Evolutionary conservation across 2,888 invertebrate species (phyloP).

Genomic region (Temnothorax unifasciatus): DNA sequence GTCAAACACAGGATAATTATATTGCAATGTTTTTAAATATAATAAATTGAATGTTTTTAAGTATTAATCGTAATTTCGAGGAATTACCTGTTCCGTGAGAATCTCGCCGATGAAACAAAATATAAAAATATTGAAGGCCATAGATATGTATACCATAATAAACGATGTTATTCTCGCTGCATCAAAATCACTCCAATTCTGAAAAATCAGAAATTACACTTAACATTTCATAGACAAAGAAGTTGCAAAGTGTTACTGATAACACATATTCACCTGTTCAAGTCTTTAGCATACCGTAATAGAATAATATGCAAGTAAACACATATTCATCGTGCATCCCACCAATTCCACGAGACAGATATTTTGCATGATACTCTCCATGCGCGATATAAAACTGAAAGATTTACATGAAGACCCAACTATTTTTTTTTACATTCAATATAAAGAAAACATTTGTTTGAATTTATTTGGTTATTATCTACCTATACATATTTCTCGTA

Average conservation of each 20-base stretch:
- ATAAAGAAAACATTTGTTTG: neutral
- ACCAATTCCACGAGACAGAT: conserved; percentile 79
- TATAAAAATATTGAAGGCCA: conserved; percentile 81
- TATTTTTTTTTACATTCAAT: neutral
- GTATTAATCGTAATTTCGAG: neutral
- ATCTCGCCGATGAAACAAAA: conserved; percentile 79
- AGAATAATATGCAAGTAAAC: conserved; percentile 80
- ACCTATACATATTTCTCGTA: neutral
- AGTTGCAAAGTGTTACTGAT: neutral
- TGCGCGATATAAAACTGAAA: conserved; percentile 48
- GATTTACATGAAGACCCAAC: neutral
- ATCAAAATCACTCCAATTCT: conserved; percentile 58
- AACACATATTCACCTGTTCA: conserved; percentile 48
- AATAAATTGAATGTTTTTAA: neutral
- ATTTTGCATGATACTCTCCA: conserved; percentile 68
- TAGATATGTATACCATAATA: conserved; percentile 73
- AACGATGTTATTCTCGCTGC: conserved; percentile 30
- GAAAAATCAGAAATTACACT: conserved; percentile 18
- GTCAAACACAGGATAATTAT: neutral
- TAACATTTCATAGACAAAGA: neutral
- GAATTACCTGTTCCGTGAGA: conserved; percentile 69
- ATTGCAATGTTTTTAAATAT: neutral
- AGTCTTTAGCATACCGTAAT: conserved; percentile 73
- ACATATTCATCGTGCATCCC: conserved; percentile 80
- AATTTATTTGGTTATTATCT: neutral